Percentiles rank a stretch among this genome's conserved stretches.
These are phyloP conservation scores for Macrostomum cliftonense DNA, from an alignment of 2,888 invertebrate species.

Conservation along the genomic window DNA sequence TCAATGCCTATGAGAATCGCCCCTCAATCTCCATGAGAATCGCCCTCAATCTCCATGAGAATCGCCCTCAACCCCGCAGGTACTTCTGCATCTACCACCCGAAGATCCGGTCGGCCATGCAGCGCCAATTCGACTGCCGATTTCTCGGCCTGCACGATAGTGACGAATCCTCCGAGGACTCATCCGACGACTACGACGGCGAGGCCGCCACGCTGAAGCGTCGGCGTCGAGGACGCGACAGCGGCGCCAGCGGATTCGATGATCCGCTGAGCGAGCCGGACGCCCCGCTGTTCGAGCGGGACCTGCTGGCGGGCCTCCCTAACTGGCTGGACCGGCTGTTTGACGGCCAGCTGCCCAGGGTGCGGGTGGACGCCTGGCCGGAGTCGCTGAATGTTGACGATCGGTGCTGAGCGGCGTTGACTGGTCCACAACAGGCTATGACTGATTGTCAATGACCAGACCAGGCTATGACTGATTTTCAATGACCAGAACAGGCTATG, in stretches of 20 bases:
- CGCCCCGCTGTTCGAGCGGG: conserved; percentile 3
- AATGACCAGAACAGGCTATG: too few relatives aligned
- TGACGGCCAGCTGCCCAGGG: conserved; percentile 82
- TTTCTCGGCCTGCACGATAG: not conserved
- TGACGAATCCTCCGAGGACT: not conserved
- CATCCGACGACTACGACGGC: not conserved
- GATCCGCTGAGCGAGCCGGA: not conserved
- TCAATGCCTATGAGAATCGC: too few relatives aligned
- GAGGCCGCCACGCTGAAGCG: too few relatives aligned
- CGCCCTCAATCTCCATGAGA: too few relatives aligned
- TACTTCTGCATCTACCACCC: conserved; percentile 92
- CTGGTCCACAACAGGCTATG: too few relatives aligned
- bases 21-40: too few relatives aligned
- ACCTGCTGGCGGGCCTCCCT: conserved; percentile 55
- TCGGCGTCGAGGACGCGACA: not conserved
- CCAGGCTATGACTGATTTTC: too few relatives aligned
- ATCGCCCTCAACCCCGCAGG: too few relatives aligned
- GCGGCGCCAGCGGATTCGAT: not conserved
- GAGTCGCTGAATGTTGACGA: not conserved
- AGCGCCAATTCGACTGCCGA: not conserved
- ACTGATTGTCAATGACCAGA: too few relatives aligned
- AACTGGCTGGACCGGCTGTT: conserved; percentile 91
- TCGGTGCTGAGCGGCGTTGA: too few relatives aligned
- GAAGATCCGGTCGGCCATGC: conserved; percentile 5
- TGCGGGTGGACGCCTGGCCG: conserved; percentile 92